Evolutionary conservation across 2,888 invertebrate genomes (phyloP).

Genomic region (Vandiemenella viatica): DNA sequence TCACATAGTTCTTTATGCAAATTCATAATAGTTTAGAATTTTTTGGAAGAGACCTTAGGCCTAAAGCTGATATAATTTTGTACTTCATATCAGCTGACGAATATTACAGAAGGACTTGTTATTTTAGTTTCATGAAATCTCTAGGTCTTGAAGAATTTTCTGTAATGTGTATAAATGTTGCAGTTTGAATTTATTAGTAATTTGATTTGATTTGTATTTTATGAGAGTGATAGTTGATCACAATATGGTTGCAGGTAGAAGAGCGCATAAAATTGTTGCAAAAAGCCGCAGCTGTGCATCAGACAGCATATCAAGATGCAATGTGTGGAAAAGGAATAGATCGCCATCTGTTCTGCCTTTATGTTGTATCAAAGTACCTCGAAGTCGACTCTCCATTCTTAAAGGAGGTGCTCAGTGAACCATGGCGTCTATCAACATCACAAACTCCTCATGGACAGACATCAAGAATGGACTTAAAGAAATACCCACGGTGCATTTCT

Average conservation of each 20-base stretch:
- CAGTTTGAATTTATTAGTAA: too few species aligned
- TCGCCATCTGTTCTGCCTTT: conserved; percentile 92
- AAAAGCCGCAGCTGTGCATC: conserved; percentile 68
- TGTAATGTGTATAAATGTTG: too few species aligned
- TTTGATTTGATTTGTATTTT: too few species aligned
- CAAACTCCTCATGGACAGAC: conserved; percentile 98
- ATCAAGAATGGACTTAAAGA: conserved; percentile 67
- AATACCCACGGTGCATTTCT: conserved; percentile 82
- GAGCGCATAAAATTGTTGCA: conserved; percentile 55
- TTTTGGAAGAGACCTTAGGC: too few species aligned
- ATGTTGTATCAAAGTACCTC: conserved; percentile 94
- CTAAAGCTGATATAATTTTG: too few species aligned
- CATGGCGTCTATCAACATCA: conserved; percentile 94
- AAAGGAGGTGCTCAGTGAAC: conserved; percentile 86
- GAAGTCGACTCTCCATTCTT: conserved; percentile 92
- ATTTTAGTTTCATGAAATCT: too few species aligned
- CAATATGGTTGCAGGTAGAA: conserved; percentile 39
- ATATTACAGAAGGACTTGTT: too few species aligned
- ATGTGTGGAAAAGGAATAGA: conserved; percentile 98
- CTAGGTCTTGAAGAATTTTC: too few species aligned
- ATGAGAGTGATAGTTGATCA: too few species aligned
- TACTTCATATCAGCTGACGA: too few species aligned
- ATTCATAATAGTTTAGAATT: too few species aligned
- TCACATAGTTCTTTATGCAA: too few species aligned
- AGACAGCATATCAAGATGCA: conserved; percentile 83